Base-by-base conservation (phyloP, 2,888 invertebrate genomes). In the Himalopsyche japonica region DNA sequence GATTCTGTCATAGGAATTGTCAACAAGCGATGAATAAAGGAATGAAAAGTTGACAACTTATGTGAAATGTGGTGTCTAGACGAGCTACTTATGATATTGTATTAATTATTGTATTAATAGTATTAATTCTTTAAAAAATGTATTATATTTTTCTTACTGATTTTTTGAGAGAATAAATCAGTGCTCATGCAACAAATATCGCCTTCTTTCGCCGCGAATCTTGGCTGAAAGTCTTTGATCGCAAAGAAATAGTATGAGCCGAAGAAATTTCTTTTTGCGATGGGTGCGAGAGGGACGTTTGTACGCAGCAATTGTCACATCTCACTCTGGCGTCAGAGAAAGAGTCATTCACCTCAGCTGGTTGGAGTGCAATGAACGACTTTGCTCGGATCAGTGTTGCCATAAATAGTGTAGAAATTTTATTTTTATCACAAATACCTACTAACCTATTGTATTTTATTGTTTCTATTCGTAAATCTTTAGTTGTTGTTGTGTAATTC, bases 351-450 rank as follows among this genome's bases (percentile, higher is more conserved):
- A 85, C 86, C 86, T 81, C 83, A 34, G 64, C 82, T 70, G 86
- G 82, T 57, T 57, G 57, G 57, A 57, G 86, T 86, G 86, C 86
- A 86, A 86, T 84, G 86, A 86, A 86, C 86, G 86, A 49, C 86
- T 86, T 85, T 86, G 86, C 86, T 82, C 80, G 80, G 78, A 83
- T 80, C 83, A 20, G 80, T 83, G 86, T 83, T 83, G 85, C 84
- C 85, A 85, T 79, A 79, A 5, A 20, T 80, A 20, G 49, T 3
- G 48, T 80, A 81, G 79, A 84, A 78, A 64, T 70, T 79, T 79
- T 76, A 57, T 20, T 57, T 20, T 57, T 57, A n/a, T 57, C 57
- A 10, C n/a, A 20, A 20, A 24, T 20, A 20, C 24, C 57, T 20
- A 57, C 0, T 15, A 2, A 12, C 12, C 12, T 15, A 43, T 43